phyloP scores from a whole-genome alignment of 2,113 vertebrate species.

The Toxostoma redivivum region DNA sequence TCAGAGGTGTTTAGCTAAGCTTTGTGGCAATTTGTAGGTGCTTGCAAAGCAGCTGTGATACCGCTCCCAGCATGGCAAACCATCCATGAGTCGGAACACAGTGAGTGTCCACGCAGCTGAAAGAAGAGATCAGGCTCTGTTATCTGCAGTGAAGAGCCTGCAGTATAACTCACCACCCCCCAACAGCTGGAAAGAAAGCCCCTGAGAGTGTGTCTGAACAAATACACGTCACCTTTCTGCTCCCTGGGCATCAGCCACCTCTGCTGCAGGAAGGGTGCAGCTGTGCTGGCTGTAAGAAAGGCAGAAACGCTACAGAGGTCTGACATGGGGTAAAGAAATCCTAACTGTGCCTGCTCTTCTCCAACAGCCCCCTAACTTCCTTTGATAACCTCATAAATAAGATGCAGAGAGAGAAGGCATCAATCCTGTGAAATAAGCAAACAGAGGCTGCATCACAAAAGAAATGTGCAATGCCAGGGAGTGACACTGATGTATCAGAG shows the following conservation, averaged over 20 bases:
- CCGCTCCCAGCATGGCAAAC: rapidly evolving
- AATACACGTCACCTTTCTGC: not conserved
- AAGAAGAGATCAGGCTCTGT: not conserved
- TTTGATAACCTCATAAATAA: not conserved
- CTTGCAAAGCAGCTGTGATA: not conserved
- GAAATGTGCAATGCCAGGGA: not conserved
- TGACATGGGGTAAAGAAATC: not conserved
- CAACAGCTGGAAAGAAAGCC: not conserved
- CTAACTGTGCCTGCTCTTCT: not conserved
- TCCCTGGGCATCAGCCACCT: not conserved
- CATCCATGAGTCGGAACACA: not conserved
- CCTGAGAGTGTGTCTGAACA: not conserved
- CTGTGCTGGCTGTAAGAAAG: not conserved
- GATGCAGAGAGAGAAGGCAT: not conserved
- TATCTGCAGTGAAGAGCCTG: not conserved
- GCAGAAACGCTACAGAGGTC: not conserved
- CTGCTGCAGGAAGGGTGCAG: not conserved
- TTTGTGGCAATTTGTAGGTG: not conserved
- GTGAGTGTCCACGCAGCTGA: not conserved
- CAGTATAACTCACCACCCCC: not conserved
- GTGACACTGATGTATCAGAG: not conserved
- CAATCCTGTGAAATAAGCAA: not conserved
- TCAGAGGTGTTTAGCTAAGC: not conserved
- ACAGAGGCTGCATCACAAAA: not conserved
- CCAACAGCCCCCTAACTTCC: not conserved